Evolutionary conservation across 1,140 invertebrate species (phyloP).

Genomic region (Euschistus heros): DNA sequence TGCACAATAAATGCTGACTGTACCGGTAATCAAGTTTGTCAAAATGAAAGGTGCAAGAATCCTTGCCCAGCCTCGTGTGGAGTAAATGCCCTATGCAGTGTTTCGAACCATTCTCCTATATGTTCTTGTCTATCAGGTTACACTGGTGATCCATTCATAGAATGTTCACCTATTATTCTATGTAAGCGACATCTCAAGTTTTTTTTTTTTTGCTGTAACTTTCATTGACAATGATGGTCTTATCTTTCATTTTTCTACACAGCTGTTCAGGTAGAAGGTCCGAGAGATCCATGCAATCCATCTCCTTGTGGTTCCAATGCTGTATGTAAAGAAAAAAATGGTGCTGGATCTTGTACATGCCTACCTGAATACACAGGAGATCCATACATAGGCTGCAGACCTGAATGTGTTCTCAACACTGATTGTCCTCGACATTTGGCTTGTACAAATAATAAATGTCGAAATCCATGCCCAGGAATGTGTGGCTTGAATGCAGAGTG

Average conservation of each 20-base stretch:
- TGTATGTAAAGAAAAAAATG: constrained; percentile 53
- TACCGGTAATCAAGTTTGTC: constrained; percentile 63
- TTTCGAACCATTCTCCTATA: constrained; percentile 67
- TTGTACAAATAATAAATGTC: constrained; percentile 57
- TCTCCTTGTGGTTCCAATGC: constrained; percentile 67
- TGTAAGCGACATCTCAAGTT: constrained; percentile 19
- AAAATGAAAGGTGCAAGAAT: constrained; percentile 67
- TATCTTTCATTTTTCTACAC: constrained; percentile 16
- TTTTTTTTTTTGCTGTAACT: neutral
- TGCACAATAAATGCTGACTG: constrained; percentile 74
- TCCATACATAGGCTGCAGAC: constrained; percentile 51
- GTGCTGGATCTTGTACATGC: constrained; percentile 63
- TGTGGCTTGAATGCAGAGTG: constrained; percentile 63
- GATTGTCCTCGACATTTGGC: constrained; percentile 60
- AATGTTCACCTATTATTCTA: constrained; percentile 42
- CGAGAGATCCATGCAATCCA: constrained; percentile 52
- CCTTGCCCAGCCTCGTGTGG: constrained; percentile 78
- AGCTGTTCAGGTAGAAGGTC: constrained; percentile 25
- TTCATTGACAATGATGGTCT: neutral
- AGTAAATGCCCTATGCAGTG: constrained; percentile 64
- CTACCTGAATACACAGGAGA: constrained; percentile 69
- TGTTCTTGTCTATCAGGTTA: constrained; percentile 67
- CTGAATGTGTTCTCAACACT: constrained; percentile 55
- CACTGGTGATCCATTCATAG: constrained; percentile 70
- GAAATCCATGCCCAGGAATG: constrained; percentile 55